phyloP scores from a whole-genome alignment of 2,113 vertebrate genomes.

The Nasalis larvatus region DNA sequence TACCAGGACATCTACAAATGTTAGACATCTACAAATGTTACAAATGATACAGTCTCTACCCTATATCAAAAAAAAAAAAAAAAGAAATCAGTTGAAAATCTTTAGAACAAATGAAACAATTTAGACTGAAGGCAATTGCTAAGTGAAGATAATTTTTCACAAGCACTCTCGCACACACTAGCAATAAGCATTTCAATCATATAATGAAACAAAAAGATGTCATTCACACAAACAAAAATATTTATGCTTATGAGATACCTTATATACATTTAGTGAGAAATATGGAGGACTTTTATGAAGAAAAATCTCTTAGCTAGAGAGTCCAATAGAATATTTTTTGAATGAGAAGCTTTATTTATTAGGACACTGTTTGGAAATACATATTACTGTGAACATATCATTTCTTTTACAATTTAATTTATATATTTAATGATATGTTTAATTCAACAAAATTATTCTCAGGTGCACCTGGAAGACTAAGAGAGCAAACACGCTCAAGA shows the following conservation, averaged over 20 bases:
- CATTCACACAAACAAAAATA: not conserved
- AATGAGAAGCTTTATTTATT: fast-evolving
- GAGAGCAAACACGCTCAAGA: fast-evolving
- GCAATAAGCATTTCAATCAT: not conserved
- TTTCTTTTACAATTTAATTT: not conserved
- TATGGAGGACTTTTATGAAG: fast-evolving
- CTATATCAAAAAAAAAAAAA: not conserved
- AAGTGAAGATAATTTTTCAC: not conserved
- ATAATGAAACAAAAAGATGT: not conserved
- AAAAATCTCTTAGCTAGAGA: not conserved
- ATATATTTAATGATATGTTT: not conserved
- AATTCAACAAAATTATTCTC: not conserved
- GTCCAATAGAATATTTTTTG: fast-evolving
- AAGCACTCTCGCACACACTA: fast-evolving
- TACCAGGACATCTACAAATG: too few species aligned
- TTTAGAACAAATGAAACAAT: not conserved
- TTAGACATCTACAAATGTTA: too few species aligned
- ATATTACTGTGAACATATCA: fast-evolving
- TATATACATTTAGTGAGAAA: fast-evolving
- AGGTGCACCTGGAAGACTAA: not conserved
- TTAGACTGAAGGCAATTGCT: not conserved
- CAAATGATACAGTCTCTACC: too few species aligned
- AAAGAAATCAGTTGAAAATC: not conserved
- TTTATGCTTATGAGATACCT: fast-evolving
- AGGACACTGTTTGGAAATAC: not conserved